Conservation (phyloP, 1,140 invertebrate genomes). For the Drosophila teissieri region DNA sequence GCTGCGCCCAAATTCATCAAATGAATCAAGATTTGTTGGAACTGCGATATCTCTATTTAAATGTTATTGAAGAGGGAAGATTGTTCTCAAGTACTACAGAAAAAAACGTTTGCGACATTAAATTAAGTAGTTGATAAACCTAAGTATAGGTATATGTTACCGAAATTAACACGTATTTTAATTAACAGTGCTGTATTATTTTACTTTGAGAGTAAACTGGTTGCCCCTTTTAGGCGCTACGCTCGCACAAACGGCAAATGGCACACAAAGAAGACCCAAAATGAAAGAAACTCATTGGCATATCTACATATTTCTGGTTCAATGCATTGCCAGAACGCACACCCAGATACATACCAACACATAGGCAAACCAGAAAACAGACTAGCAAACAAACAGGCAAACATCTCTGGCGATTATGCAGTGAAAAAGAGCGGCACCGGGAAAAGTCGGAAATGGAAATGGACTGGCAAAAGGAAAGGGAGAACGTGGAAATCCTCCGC, state of each 20-base stretch:
- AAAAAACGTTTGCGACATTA: no score
- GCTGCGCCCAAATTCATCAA: conserved; percentile 19
- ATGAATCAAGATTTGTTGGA: conserved; percentile 21
- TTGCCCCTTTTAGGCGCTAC: conserved; percentile 30
- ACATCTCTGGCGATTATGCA: conserved; percentile 72
- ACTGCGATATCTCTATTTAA: conserved; percentile 3
- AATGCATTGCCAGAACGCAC: conserved; percentile 62
- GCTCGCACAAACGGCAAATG: conserved; percentile 10
- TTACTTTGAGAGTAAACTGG: background rate
- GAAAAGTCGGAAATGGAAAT: conserved; percentile 8
- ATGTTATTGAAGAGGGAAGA: no score
- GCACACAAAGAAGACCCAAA: conserved; percentile 28
- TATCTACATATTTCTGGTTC: conserved; percentile 81
- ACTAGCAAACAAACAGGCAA: conserved; percentile 35
- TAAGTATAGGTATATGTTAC: background rate
- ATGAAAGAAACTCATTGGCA: conserved; percentile 59
- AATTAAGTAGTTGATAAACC: background rate
- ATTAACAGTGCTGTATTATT: no score
- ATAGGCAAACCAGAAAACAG: conserved; percentile 32
- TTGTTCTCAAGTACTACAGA: no score
- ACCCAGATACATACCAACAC: conserved; percentile 11
- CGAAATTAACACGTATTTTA: background rate
- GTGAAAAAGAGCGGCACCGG: conserved; percentile 40
- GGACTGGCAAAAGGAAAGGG: background rate
- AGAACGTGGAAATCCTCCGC: conserved; percentile 34